These are phyloP conservation scores for Hemiprocne comata DNA, from an alignment of 2,113 vertebrate genomes.

Conservation along the genomic window DNA sequence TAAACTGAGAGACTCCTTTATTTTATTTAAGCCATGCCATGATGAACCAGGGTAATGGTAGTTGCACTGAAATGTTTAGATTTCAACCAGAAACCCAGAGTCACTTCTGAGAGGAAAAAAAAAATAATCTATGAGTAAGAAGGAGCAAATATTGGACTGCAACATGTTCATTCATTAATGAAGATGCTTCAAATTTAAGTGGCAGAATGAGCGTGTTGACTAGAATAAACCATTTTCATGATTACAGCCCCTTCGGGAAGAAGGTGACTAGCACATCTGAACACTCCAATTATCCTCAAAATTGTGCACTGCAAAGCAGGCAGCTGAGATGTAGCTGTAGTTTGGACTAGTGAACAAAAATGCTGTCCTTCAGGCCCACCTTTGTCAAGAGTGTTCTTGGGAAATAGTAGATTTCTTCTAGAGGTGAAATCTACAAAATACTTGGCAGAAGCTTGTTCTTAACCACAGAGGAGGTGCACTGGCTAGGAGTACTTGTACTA, in stretches of 20 bases:
- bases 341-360: neutral
- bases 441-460: neutral
- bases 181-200: neutral
- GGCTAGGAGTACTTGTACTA: fast-evolving
- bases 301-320: neutral
- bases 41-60: neutral
- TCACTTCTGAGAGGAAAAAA: neutral
- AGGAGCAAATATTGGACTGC: neutral
- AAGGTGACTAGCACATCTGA: neutral
- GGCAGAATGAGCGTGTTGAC: neutral
- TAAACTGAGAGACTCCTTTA: neutral
- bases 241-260: neutral
- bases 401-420: neutral
- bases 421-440: neutral
- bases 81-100: too few species aligned
- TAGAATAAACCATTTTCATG: neutral
- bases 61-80: neutral
- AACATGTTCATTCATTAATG: neutral
- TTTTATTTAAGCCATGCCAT: neutral
- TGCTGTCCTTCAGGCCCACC: neutral
- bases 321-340: neutral
- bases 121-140: neutral
- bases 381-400: neutral
- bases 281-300: neutral
- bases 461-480: neutral